phyloP scores from a whole-genome alignment of 2,113 vertebrate genomes.

The Cephalopterus ornatus region DNA sequence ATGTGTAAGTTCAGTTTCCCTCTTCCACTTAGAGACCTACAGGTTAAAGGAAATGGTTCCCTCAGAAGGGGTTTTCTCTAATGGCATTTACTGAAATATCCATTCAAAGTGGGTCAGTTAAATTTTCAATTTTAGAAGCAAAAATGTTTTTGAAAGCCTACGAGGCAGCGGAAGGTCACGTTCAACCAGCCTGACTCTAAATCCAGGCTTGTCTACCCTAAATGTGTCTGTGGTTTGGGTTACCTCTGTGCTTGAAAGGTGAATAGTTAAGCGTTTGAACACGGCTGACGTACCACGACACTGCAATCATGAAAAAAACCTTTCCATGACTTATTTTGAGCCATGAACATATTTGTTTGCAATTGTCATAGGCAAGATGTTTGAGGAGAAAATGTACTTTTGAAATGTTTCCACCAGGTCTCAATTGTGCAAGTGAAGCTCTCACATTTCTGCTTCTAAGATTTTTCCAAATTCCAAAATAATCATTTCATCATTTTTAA shows the following conservation, averaged over 20 bases:
- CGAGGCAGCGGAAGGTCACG: not conserved
- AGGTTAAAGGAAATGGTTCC: constrained; percentile 67
- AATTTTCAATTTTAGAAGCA: constrained; percentile 48
- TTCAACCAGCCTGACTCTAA: not conserved
- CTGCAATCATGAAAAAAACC: not conserved
- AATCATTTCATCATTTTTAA: not conserved
- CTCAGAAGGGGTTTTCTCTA: constrained; percentile 58
- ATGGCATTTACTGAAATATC: constrained; percentile 69
- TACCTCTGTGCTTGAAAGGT: not conserved
- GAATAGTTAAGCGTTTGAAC: not conserved
- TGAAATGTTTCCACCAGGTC: not conserved
- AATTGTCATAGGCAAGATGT: not conserved
- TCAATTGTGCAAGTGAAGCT: not conserved
- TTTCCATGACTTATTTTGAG: not conserved
- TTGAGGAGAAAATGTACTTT: not conserved
- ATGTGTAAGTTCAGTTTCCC: constrained; percentile 41
- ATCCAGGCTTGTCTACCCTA: not conserved
- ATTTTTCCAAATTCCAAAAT: not conserved
- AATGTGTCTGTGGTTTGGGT: constrained; percentile 28
- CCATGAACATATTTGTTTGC: accelerated
- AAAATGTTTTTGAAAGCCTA: not conserved
- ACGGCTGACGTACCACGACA: accelerated
- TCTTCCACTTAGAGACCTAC: constrained; percentile 13
- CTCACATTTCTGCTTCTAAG: not conserved
- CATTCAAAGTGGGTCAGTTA: constrained; percentile 73